A percentile compares a stretch with the other conserved stretches of the same genome.
These are phyloP conservation scores for Salticus scenicus DNA, from an alignment of 2,888 invertebrate species.

Conservation along the genomic window DNA sequence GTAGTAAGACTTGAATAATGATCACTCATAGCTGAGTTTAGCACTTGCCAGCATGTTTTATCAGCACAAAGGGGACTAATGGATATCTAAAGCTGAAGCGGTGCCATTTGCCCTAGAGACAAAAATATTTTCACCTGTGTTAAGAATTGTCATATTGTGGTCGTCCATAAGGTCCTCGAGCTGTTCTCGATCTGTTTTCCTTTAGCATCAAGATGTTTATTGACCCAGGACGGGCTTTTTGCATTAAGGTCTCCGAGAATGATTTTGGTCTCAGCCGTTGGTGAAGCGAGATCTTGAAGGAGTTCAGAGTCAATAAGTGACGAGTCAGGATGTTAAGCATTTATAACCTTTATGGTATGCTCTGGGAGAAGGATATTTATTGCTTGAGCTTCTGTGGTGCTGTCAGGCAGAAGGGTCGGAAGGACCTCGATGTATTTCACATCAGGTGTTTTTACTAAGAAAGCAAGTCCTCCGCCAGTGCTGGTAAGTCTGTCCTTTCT, in stretches of 20 bases:
- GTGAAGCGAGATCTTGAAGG: neutral
- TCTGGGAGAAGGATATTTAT: constrained; percentile 14
- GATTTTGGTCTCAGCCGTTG: neutral
- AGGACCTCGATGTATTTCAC: neutral
- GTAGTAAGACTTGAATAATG: constrained; percentile 19
- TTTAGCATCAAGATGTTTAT: neutral
- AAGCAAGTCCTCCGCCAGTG: neutral
- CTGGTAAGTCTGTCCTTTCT: neutral
- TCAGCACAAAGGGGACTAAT: no score
- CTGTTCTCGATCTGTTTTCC: no score
- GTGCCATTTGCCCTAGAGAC: constrained; percentile 19
- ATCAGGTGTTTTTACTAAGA: neutral
- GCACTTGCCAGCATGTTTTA: no score
- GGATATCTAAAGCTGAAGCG: constrained; percentile 16
- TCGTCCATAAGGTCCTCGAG: constrained; percentile 4
- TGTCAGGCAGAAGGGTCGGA: no score
- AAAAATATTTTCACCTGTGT: constrained; percentile 16
- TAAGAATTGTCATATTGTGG: neutral
- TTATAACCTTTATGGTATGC: neutral
- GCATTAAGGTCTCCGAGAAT: no score
- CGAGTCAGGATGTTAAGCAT: neutral
- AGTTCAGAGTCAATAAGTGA: neutral
- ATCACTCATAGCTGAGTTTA: constrained; percentile 25
- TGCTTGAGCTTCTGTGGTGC: neutral
- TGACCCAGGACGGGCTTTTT: no score